These are phyloP conservation scores for Ceyx melanurus DNA, from an alignment of 2,113 vertebrate genomes.

Conservation along the genomic window DNA sequence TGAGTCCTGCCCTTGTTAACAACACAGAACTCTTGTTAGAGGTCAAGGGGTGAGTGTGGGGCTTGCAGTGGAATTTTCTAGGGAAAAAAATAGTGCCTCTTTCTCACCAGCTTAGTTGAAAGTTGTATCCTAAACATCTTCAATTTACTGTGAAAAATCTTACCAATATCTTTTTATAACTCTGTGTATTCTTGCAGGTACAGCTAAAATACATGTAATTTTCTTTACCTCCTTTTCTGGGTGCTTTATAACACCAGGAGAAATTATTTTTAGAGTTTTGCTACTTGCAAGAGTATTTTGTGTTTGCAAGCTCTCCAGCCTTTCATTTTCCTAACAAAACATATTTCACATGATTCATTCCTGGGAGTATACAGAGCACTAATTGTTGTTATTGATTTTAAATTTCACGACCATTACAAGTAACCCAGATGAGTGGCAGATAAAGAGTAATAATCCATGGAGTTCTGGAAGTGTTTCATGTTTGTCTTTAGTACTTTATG, in stretches of 20 bases:
- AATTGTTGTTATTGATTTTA: conserved; percentile 87
- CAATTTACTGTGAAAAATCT: neutral
- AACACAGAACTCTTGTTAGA: neutral
- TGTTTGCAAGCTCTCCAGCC: neutral
- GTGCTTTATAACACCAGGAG: neutral
- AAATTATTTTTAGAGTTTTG: neutral
- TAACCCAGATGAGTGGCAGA: conserved; percentile 83
- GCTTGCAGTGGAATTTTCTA: neutral
- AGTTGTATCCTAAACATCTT: neutral
- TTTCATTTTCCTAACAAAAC: conserved; percentile 73
- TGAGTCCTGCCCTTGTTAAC: neutral
- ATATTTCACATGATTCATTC: conserved; percentile 74
- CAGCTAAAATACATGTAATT: neutral
- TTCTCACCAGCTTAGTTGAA: neutral
- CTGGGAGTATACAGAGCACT: conserved; percentile 73
- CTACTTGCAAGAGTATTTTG: neutral
- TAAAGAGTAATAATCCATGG: conserved; percentile 86
- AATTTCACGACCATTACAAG: conserved; percentile 83
- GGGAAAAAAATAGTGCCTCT: neutral
- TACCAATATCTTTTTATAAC: neutral
- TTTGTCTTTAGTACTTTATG: conserved; percentile 84
- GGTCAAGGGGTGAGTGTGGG: neutral
- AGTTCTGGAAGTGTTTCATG: conserved; percentile 83
- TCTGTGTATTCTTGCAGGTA: neutral
- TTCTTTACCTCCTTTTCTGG: neutral